Percentiles rank a stretch among this genome's conserved stretches.
These are phyloP conservation scores for Aquatica leii DNA, from an alignment of 2,888 invertebrate species.

Conservation along the genomic window DNA sequence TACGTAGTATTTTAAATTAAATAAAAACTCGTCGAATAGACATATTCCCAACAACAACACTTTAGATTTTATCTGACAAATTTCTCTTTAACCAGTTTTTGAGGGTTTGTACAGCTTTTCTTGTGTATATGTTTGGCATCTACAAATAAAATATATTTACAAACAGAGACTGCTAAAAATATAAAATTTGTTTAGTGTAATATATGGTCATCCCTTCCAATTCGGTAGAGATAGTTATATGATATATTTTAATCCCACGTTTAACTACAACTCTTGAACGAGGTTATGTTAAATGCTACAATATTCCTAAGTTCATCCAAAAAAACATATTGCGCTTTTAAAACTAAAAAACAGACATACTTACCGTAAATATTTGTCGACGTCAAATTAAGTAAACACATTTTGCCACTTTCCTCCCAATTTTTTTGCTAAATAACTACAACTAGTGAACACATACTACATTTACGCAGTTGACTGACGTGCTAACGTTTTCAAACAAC, in stretches of 20 bases:
- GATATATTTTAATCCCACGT: not conserved
- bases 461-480: too few relatives aligned
- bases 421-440: too few relatives aligned
- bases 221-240: not conserved
- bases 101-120: not conserved
- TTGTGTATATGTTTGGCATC: constrained; percentile 15
- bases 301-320: not conserved
- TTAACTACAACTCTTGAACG: not conserved
- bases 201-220: not conserved
- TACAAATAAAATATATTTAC: constrained; percentile 9
- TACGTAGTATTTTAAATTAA: constrained; percentile 14
- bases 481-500: too few relatives aligned
- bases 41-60: not conserved
- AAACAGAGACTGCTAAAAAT: not conserved
- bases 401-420: too few relatives aligned
- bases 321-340: not conserved
- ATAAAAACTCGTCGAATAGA: constrained; percentile 10
- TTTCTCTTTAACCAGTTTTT: not conserved
- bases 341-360: not conserved
- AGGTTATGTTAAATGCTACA: not conserved
- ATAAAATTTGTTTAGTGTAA: not conserved
- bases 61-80: not conserved
- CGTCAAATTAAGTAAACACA: too few relatives aligned
- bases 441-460: too few relatives aligned
- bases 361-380: not conserved